Evolutionary conservation across 1,140 invertebrate species (phyloP).

Genomic region (Probaryconus sp.): DNA sequence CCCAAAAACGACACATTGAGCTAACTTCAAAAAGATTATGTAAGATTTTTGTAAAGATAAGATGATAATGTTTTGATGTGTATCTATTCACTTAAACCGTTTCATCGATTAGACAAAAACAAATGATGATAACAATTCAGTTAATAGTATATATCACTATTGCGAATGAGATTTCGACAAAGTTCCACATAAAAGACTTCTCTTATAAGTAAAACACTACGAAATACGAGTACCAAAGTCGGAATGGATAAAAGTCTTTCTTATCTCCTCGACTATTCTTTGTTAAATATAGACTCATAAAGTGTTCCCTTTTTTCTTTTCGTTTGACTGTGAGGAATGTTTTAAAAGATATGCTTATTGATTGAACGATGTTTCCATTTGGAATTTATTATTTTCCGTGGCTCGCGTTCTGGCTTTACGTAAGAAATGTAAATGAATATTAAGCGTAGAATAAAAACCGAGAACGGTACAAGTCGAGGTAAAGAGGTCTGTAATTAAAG

Average conservation of each 20-base stretch:
- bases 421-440: conserved; percentile 14
- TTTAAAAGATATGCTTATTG: conserved; percentile 37
- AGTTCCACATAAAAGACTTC: conserved; percentile 31
- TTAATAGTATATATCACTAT: conserved; percentile 15
- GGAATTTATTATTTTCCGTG: conserved; percentile 21
- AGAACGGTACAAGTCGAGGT: conserved; percentile 15
- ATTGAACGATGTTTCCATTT: conserved; percentile 13
- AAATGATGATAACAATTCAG: conserved; percentile 33
- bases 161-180: conserved; percentile 28
- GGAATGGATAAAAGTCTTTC: conserved; percentile 14
- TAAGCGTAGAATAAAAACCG: conserved; percentile 27
- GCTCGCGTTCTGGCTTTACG: not conserved
- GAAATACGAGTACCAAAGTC: conserved; percentile 14
- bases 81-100: conserved; percentile 4
- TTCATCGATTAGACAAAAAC: conserved; percentile 31
- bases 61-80: conserved; percentile 13
- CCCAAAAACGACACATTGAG: too few species aligned
- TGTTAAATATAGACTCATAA: conserved; percentile 24
- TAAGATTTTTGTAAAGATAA: not conserved
- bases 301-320: conserved; percentile 1
- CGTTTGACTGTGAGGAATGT: conserved; percentile 10
- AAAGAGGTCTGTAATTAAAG: conserved; percentile 47
- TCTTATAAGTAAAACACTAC: conserved; percentile 29
- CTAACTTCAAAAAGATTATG: not conserved
- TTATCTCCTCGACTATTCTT: conserved; percentile 23